Evolutionary conservation across 2,797 vertebrate species (phyloP), one percentile per base, ranked within the genome.

Genomic region (Centroberyx gerrardi): DNA sequence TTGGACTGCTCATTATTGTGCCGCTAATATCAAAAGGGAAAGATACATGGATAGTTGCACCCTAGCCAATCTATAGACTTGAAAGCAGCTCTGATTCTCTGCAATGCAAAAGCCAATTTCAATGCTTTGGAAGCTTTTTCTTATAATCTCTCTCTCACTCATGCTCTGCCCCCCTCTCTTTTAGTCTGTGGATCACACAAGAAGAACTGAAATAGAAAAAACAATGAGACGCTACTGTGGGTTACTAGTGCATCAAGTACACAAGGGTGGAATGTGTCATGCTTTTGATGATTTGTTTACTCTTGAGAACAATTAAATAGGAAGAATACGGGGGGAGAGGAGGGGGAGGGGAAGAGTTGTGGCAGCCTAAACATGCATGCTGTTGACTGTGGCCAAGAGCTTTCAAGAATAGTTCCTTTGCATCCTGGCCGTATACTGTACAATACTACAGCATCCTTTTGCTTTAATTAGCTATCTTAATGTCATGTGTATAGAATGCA

Each of bases 281-380:
- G 87, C 72, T 83, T 80, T 80, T 76, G 61, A 85, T 55, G 78
- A 81, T 40, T 62, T 83, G 66, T 88, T 87, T 83, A 58, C 58
- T 60, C 62, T 14, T 56, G 4, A 70, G 70, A 74, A 7, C 10
- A 72, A 51, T 52, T 8, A 27, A 61, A 42, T 44, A 28, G 31
- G 31, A 58, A 62, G 63, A 44, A 44, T 13, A 69, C 72, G 53
- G 53, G 53, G 53, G 31, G 58, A 59, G 64, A 61, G 29, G 38
- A 62, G 51, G 68, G 56, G 22, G 49, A 28, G 53, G 64, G 4
- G 40, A 67, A 58, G 38, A 72, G 22, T 56, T 62, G 48, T 52
- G 60, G 52, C 71, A 62, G 76, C 76, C 72, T 78, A n/a, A 82
- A 84, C 74, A 53, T 92, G 93, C 93, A 93, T 94, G 93, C 85